Evolutionary conservation across 2,797 vertebrate genomes (phyloP).

Genomic region (Pangasius mekongensis): DNA sequence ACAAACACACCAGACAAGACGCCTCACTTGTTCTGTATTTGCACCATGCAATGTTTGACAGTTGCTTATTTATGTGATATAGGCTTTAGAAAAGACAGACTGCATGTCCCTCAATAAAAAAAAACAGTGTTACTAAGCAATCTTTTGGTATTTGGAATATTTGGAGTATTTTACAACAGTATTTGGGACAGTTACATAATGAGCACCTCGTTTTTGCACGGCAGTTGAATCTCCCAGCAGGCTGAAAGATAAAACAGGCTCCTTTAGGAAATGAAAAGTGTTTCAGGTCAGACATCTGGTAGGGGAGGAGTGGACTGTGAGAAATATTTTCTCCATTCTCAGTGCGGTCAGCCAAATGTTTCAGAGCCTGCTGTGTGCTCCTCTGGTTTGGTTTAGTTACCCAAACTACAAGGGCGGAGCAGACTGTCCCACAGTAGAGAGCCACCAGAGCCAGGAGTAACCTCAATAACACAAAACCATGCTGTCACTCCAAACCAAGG

Average conservation of each 20-base stretch:
- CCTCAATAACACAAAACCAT: conserved; percentile 57
- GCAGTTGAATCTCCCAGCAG: conserved; percentile 4
- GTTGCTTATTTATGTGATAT: neutral
- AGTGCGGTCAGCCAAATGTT: conserved; percentile 50
- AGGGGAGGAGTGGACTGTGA: conserved; percentile 58
- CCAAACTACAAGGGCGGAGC: conserved; percentile 35
- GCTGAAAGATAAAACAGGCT: conserved; percentile 31
- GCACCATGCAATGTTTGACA: neutral
- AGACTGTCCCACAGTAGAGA: conserved; percentile 60
- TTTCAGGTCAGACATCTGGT: conserved; percentile 64
- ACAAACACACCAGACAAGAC: neutral
- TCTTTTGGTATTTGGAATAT: conserved; percentile 23
- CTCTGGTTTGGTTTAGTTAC: conserved; percentile 43
- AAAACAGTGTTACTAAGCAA: neutral
- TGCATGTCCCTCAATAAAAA: conserved; percentile 17
- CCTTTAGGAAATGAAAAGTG: conserved; percentile 37
- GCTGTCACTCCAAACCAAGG: conserved; percentile 42
- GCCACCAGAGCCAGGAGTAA: conserved; percentile 60
- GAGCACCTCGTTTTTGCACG: conserved; percentile 3
- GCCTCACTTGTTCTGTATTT: neutral
- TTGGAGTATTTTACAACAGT: conserved; percentile 11
- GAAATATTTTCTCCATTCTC: conserved; percentile 49
- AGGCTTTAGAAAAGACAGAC: neutral
- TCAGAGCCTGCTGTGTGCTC: conserved; percentile 27
- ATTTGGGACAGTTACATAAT: conserved; percentile 13